Percentiles rank a stretch among this genome's conserved stretches.
phyloP scores from a whole-genome alignment of 2,113 vertebrate genomes.

The Ploceus nigricollis region DNA sequence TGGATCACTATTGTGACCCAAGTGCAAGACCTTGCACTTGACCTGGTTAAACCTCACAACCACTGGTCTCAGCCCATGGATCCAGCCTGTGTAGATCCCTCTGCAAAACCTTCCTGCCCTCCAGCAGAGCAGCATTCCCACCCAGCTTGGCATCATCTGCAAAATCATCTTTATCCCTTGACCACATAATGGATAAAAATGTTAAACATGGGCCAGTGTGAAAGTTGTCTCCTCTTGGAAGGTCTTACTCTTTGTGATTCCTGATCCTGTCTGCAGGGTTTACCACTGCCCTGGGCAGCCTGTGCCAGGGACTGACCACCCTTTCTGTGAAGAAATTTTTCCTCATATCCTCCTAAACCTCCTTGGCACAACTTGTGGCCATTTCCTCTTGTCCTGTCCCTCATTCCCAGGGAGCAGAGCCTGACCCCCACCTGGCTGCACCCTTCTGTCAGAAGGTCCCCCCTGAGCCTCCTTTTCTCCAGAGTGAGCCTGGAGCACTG shows the following conservation, averaged over 20 bases:
- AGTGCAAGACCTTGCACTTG: accelerated
- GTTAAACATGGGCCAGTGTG: accelerated
- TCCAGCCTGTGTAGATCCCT: not conserved
- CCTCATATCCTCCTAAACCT: not conserved
- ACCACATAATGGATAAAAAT: not conserved
- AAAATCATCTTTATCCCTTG: accelerated
- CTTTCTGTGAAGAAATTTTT: not conserved
- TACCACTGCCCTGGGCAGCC: not conserved
- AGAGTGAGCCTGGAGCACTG: not conserved
- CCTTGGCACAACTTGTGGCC: not conserved
- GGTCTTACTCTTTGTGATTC: not conserved
- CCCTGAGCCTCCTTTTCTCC: not conserved
- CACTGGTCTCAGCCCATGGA: not conserved
- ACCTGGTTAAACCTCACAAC: not conserved
- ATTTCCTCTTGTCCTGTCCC: not conserved
- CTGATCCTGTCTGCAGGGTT: not conserved
- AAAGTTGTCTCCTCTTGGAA: not conserved
- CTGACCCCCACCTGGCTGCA: not conserved
- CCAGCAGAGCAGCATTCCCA: not conserved
- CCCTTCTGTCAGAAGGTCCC: not conserved
- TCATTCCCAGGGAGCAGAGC: not conserved
- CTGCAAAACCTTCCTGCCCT: not conserved
- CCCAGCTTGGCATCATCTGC: not conserved
- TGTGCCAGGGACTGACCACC: not conserved
- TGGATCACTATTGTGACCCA: not conserved